These are phyloP conservation scores for Syngnathus acus DNA, from an alignment of 2,797 vertebrate species.

Conservation along the genomic window DNA sequence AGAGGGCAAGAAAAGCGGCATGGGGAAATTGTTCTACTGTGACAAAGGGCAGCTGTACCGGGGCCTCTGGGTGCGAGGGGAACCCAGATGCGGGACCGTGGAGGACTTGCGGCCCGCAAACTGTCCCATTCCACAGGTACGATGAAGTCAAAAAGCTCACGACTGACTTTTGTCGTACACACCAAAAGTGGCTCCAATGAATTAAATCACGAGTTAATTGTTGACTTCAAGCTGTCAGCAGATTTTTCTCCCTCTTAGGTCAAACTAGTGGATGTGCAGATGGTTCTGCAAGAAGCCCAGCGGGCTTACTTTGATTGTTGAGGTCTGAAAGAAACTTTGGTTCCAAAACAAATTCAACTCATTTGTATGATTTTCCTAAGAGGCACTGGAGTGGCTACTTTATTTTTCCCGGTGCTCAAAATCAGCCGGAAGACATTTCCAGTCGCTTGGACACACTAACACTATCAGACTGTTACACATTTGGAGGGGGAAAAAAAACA, in stretches of 20 bases:
- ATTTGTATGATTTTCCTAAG: not conserved
- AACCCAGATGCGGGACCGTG: conserved; percentile 80
- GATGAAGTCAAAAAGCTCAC: not conserved
- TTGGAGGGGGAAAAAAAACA: too few relatives aligned
- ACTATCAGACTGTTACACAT: not conserved
- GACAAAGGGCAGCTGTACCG: conserved; percentile 80
- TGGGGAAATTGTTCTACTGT: conserved; percentile 74
- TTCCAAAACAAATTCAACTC: not conserved
- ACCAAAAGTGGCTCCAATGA: too few relatives aligned
- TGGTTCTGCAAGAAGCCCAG: conserved; percentile 71
- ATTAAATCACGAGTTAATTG: too few relatives aligned
- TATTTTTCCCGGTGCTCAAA: conserved; percentile 1
- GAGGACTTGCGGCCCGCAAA: conserved; percentile 71
- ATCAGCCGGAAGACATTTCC: not conserved
- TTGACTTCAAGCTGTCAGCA: too few relatives aligned
- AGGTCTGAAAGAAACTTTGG: not conserved
- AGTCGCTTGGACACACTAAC: not conserved
- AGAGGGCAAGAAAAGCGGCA: conserved; percentile 79
- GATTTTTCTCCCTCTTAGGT: conserved; percentile 60
- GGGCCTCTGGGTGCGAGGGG: conserved; percentile 79
- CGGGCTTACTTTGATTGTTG: not conserved
- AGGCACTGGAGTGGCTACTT: not conserved
- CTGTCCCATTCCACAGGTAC: conserved; percentile 85
- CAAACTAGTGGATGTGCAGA: conserved; percentile 68
- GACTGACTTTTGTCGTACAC: not conserved